Evolutionary conservation across 2,113 vertebrate genomes (phyloP).

Genomic region (Pseudorasbora parva): DNA sequence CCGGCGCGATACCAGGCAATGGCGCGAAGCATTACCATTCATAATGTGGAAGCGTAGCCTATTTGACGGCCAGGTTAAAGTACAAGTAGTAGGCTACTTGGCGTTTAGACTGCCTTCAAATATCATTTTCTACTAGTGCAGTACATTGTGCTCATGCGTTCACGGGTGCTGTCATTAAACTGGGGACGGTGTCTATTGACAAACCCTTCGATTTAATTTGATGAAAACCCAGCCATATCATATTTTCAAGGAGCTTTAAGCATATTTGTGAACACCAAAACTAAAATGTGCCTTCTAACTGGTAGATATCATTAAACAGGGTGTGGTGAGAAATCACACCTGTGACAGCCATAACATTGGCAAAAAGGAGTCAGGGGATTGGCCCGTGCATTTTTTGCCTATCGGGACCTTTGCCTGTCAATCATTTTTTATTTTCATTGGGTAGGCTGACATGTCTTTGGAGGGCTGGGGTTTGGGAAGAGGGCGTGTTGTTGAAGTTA

Average conservation of each 20-base stretch:
- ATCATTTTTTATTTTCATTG: neutral
- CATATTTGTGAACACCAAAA: neutral
- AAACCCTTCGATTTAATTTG: neutral
- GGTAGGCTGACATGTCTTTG: neutral
- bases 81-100: neutral
- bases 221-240: neutral
- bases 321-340: neutral
- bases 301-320: neutral
- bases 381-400: neutral
- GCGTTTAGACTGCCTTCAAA: neutral
- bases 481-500: neutral
- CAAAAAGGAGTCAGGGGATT: neutral
- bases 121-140: conserved; percentile 28
- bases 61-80: neutral
- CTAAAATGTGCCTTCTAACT: neutral
- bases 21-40: neutral
- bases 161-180: neutral
- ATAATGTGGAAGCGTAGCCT: neutral
- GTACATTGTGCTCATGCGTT: conserved; percentile 31
- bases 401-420: neutral
- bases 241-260: neutral
- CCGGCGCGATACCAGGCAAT: neutral
- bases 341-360: neutral
- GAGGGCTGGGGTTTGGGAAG: neutral
- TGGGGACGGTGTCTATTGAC: neutral